Evolutionary conservation across 2,113 vertebrate species (phyloP).

Genomic region (Holacanthus passer): DNA sequence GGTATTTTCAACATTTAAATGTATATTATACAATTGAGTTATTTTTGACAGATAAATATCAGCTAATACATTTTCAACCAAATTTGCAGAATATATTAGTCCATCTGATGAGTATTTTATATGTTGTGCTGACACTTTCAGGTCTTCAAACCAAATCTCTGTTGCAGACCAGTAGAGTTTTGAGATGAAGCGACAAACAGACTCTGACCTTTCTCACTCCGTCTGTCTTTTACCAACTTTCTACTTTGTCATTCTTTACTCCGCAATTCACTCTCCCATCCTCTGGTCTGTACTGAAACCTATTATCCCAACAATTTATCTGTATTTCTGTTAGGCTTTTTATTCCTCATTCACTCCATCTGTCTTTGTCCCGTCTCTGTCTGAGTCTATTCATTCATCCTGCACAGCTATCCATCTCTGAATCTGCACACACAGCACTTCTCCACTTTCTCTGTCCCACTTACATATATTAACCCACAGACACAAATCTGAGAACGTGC

Average conservation of each 20-base stretch:
- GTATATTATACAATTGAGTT: too few relatives aligned
- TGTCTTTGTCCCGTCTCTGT: slow-evolving; percentile 14
- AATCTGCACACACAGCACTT: slow-evolving; percentile 38
- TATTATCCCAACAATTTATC: slow-evolving; percentile 17
- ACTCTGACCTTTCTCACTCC: neutral
- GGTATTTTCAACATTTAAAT: neutral
- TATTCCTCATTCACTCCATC: neutral
- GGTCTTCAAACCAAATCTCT: neutral
- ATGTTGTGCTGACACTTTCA: too few relatives aligned
- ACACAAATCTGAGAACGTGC: slow-evolving; percentile 17
- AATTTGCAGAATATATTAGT: neutral
- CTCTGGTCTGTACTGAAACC: neutral
- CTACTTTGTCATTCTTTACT: slow-evolving; percentile 24
- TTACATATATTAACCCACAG: slow-evolving; percentile 14
- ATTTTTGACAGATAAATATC: neutral
- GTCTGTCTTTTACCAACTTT: slow-evolving; percentile 11
- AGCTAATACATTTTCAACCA: neutral
- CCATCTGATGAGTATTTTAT: neutral
- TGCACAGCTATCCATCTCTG: slow-evolving; percentile 6
- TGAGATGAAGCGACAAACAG: slow-evolving; percentile 1
- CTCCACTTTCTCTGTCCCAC: slow-evolving; percentile 4
- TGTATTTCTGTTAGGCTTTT: neutral
- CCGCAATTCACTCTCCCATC: neutral
- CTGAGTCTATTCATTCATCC: slow-evolving; percentile 29
- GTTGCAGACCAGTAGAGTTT: neutral